Conservation (phyloP, 2,888 invertebrate genomes). For the Ornithoptera priamus region DNA sequence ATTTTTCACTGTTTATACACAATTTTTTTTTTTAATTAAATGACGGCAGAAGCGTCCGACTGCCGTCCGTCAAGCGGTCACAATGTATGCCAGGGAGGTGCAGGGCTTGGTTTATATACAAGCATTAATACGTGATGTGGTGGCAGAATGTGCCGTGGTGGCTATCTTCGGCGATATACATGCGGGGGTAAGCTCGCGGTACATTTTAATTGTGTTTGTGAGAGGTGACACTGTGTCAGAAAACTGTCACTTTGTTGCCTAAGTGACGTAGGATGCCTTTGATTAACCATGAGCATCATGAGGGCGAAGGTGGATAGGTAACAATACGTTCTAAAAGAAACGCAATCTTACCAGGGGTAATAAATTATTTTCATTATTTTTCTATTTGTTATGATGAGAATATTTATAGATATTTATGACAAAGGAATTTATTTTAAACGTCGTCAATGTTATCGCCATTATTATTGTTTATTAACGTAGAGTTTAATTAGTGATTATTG, state of each 20-base stretch:
- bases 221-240: conserved; percentile 60
- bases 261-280: conserved; percentile 14
- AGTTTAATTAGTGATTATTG: too few species aligned
- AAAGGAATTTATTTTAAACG: too few species aligned
- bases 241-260: conserved; percentile 61
- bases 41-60: conserved; percentile 68
- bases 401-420: too few species aligned
- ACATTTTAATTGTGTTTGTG: conserved; percentile 63
- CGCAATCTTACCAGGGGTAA: too few species aligned
- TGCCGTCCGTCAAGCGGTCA: conserved; percentile 66
- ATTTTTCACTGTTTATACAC: conserved; percentile 61
- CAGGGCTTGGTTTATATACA: conserved; percentile 79
- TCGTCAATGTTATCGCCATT: too few species aligned
- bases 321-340: background rate
- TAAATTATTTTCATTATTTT: too few species aligned
- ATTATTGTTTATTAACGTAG: too few species aligned
- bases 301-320: background rate
- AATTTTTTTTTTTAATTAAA: conserved; percentile 39
- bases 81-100: conserved; percentile 74
- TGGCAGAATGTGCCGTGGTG: conserved; percentile 57
- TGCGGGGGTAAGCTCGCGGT: conserved; percentile 49
- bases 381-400: too few species aligned
- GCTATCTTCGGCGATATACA: conserved; percentile 58
- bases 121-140: conserved; percentile 79
- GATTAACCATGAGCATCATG: background rate